phyloP scores from a whole-genome alignment of 2,888 invertebrate genomes.

The Choreutis nemorana region DNA sequence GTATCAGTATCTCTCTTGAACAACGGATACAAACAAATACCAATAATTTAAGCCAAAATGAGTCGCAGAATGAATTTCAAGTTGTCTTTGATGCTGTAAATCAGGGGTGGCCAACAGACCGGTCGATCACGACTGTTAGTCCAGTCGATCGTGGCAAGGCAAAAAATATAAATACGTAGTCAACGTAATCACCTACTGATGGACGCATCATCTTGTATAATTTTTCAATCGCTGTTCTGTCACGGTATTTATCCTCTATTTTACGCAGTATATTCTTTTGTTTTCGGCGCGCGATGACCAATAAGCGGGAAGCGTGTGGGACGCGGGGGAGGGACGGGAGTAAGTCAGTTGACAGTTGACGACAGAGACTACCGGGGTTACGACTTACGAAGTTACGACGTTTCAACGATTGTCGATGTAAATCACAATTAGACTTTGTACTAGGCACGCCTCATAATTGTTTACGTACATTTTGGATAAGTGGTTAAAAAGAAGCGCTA shows the following conservation, averaged over 20 bases:
- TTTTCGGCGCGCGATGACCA: conserved; percentile 8
- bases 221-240: conserved; percentile 10
- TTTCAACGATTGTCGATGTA: conserved; percentile 6
- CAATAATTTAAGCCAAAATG: conserved; percentile 4
- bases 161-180: conserved; percentile 8
- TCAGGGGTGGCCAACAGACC: too few species aligned
- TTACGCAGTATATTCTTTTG: conserved; percentile 8
- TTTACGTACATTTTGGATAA: conserved; percentile 7
- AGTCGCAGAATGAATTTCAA: conserved; percentile 7
- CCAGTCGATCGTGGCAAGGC: conserved; percentile 4
- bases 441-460: conserved; percentile 7
- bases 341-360: conserved; percentile 8
- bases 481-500: conserved; percentile 9
- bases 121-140: conserved; percentile 4
- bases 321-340: conserved; percentile 6
- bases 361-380: conserved; percentile 9
- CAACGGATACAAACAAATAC: too few species aligned
- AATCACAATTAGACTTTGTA: conserved; percentile 3
- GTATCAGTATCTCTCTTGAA: too few species aligned
- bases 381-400: too few species aligned
- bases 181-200: conserved; percentile 8
- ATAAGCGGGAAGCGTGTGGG: conserved; percentile 8
- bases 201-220: conserved; percentile 10
- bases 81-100: conserved; percentile 5
- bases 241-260: conserved; percentile 10